A percentile compares a stretch with the other conserved stretches of the same genome.
Conservation (phyloP, 23 tunicate genomes). For the Styela clava region DNA sequence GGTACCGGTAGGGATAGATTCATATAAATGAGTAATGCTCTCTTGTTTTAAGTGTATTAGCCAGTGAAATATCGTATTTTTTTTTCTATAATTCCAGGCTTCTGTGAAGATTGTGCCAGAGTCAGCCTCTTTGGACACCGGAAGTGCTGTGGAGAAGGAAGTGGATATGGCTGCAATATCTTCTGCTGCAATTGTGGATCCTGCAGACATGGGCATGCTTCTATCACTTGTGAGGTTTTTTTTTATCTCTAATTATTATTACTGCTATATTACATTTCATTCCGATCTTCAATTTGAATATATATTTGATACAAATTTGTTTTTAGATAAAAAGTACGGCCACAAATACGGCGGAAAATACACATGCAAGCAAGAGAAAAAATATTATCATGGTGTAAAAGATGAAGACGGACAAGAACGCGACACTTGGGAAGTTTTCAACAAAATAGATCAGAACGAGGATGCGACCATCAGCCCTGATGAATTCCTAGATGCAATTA, state of each 20-base stretch:
- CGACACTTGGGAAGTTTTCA: not conserved
- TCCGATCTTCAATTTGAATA: too few species aligned
- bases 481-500: not conserved
- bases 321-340: not conserved
- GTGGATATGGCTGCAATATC: slow-evolving; percentile 6
- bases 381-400: not conserved
- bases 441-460: not conserved
- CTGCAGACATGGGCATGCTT: not conserved
- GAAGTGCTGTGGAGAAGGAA: slow-evolving; percentile 1
- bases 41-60: too few species aligned
- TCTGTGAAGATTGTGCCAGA: slow-evolving; percentile 4
- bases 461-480: not conserved
- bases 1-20: too few species aligned
- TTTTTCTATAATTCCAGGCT: not conserved
- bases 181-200: slow-evolving; percentile 16
- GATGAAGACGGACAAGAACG: not conserved
- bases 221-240: not conserved
- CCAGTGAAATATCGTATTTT: too few species aligned
- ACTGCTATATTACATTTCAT: too few species aligned
- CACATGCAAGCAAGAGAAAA: not conserved
- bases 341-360: not conserved
- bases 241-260: too few species aligned
- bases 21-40: too few species aligned
- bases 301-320: too few species aligned
- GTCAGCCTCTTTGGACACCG: slow-evolving; percentile 1